Base-by-base conservation (phyloP, 2,797 vertebrate genomes). In the Apodemus agrarius region DNA sequence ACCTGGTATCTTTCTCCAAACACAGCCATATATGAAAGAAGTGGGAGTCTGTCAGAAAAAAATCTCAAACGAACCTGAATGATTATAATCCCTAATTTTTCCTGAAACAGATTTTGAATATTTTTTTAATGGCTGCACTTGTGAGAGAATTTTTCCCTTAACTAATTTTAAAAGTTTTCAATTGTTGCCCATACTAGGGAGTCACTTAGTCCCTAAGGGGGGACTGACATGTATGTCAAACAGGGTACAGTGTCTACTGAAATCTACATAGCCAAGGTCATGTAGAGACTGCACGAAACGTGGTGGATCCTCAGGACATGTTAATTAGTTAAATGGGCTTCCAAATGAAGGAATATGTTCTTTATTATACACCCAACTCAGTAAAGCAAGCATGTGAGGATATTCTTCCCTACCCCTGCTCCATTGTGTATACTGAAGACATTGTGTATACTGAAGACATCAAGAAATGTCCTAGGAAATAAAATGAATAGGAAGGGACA, bases 221-320 rank as follows among this genome's bases (percentile, higher is more conserved):
- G 79, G 87, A 46, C 8, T 5, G 31, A 31, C 4, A 5, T 52
- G 57, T 69, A 9, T 46, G 37, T 75, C 59, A 63, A 14, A 19
- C 10, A 40, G 17, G n/a, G 4, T 11, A 78, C 21, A 40, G 1
- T 1, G 5, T 16, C n/a, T 31, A 4, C 76, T 72, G 46, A 24
- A 22, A 31, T 37, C 80, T 61, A 16, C 0, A 0, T 0, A 37
- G n/a, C 0, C n/a, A 40, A n/a, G 12, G n/a, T 12, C 22, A 24
- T 0, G 14, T n/a, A n/a, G 75, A 54, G 49, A 61, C 11, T 10
- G 1, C 6, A 46, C 11, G n/a, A 63, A 37, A n/a, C 12, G 49
- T 0, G 21, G 6, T 0, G 3, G 19, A 19, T 24, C 31, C 9
- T 37, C 0, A 0, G 13, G 19, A 87, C 19, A 75, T 5, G 21